These are phyloP conservation scores for Gisinianus flammeolus DNA, from an alignment of 2,888 invertebrate genomes.

Conservation along the genomic window DNA sequence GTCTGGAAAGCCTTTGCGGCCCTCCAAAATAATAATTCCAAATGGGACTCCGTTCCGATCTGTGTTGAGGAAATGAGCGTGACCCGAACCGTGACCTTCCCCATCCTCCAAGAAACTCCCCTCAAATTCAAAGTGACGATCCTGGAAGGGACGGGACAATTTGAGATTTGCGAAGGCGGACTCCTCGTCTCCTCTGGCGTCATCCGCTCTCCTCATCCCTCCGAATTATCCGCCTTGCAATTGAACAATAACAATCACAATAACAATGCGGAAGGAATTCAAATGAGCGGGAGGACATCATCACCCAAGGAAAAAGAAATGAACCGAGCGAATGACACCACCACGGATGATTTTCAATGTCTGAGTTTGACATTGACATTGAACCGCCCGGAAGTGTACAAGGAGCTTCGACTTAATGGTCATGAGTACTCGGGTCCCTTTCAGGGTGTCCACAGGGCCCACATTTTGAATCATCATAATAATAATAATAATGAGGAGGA, in stretches of 20 bases:
- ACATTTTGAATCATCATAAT: constrained; percentile 60
- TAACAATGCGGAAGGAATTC: constrained; percentile 38
- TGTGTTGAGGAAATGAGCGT: constrained; percentile 87
- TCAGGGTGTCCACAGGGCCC: constrained; percentile 61
- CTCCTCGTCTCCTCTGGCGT: constrained; percentile 61
- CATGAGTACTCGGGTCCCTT: constrained; percentile 61
- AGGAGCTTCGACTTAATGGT: constrained; percentile 61
- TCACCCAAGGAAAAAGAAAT: constrained; percentile 10
- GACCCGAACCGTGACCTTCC: constrained; percentile 80
- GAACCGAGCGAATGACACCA: constrained; percentile 36
- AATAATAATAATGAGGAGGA: too few relatives aligned
- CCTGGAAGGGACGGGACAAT: constrained; percentile 74
- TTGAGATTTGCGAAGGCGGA: constrained; percentile 62
- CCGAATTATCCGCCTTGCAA: too few relatives aligned
- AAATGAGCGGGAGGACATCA: background rate
- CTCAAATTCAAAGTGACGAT: constrained; percentile 82
- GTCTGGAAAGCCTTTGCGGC: constrained; percentile 81
- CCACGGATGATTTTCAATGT: too few relatives aligned
- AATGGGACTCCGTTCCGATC: constrained; percentile 75
- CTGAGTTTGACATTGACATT: too few relatives aligned
- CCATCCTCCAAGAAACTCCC: constrained; percentile 73
- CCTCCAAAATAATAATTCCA: constrained; percentile 71
- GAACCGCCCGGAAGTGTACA: constrained; percentile 62
- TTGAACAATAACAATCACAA: too few relatives aligned
- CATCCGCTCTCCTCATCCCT: constrained; percentile 49